These are phyloP conservation scores for Dasypus novemcinctus DNA, from an alignment of 2,113 vertebrate species.

Conservation along the genomic window DNA sequence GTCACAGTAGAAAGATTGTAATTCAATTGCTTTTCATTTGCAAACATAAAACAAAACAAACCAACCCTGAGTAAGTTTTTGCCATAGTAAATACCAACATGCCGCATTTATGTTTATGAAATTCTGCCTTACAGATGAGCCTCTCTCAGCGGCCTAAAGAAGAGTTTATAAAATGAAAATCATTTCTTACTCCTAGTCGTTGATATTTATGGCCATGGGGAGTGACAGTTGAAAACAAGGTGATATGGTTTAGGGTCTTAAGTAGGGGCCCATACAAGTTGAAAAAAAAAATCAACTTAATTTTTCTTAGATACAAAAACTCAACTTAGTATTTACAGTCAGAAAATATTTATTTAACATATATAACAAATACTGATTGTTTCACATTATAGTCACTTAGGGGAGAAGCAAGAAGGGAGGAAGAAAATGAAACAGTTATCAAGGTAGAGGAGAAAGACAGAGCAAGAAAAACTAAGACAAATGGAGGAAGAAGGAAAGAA, in stretches of 20 bases:
- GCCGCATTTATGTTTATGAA: not conserved
- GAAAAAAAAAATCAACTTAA: not conserved
- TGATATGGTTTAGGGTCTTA: not conserved
- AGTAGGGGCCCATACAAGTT: not conserved
- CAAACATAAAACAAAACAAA: not conserved
- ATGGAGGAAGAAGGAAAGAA: not conserved
- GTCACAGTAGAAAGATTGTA: conserved; percentile 14
- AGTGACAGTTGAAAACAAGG: not conserved
- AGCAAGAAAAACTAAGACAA: not conserved
- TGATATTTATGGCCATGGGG: not conserved
- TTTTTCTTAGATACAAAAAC: conserved; percentile 29
- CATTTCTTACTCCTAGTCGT: not conserved
- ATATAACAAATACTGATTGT: not conserved
- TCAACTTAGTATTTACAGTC: not conserved
- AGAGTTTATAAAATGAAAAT: not conserved
- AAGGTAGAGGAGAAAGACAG: not conserved
- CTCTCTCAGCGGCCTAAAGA: not conserved
- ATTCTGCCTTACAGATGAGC: not conserved
- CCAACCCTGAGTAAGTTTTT: not conserved
- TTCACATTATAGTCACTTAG: conserved; percentile 5
- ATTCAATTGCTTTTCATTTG: conserved; percentile 21
- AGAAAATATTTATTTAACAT: not conserved
- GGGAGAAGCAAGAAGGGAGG: not conserved
- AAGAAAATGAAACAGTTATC: not conserved
- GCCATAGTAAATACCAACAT: not conserved